Percentiles rank a stretch among this genome's conserved stretches.
Evolutionary conservation across 2,113 vertebrate species (phyloP).

Genomic region (Indicator indicator): DNA sequence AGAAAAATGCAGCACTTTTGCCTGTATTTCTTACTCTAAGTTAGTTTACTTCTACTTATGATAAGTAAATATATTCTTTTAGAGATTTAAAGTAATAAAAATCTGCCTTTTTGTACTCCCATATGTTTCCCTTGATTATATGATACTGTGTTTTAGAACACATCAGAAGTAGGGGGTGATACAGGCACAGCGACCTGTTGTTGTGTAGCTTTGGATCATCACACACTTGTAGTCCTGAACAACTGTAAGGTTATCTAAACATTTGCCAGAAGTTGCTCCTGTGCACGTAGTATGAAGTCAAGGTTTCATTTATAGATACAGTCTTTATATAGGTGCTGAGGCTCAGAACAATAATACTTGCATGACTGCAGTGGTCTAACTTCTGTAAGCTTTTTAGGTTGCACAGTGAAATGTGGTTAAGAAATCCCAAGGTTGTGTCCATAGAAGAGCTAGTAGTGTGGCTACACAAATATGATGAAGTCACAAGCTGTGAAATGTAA

Average conservation of each 20-base stretch:
- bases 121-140: not conserved
- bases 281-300: not conserved
- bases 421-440: not conserved
- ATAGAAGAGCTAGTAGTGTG: not conserved
- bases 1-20: not conserved
- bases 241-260: not conserved
- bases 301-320: not conserved
- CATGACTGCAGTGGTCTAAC: not conserved
- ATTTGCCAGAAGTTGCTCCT: not conserved
- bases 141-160: not conserved
- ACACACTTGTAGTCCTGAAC: not conserved
- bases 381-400: not conserved
- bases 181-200: not conserved
- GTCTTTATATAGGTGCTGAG: not conserved
- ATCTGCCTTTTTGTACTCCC: not conserved
- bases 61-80: not conserved
- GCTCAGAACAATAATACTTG: not conserved
- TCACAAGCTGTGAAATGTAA: not conserved
- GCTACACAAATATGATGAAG: rapidly evolving
- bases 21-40: not conserved
- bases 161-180: not conserved
- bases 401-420: not conserved
- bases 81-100: not conserved
- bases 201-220: not conserved
- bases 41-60: not conserved